Evolutionary conservation across 2,797 vertebrate genomes (phyloP), one percentile per base, ranked within the genome.

Genomic region (Syngnathus rostellatus): DNA sequence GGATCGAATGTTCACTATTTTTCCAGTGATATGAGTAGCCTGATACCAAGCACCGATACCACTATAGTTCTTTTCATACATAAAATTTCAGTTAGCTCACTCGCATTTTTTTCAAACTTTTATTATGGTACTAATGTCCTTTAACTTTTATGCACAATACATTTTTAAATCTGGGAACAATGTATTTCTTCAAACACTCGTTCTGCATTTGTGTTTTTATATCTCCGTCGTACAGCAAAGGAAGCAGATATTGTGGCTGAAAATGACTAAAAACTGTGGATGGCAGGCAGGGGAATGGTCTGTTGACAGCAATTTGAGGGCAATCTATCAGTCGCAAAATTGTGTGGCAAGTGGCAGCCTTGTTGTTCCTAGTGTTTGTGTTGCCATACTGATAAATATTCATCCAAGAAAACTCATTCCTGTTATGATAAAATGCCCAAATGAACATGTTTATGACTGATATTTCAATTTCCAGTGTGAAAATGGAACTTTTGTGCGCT

Each of bases 241-340:
- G 46, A 19, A 64, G 59, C 65, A 70, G 75, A 74, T 37, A 65
- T 69, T 48, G 64, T 53, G 68, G 63, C 63, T 70, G 63, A 68
- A 62, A 62, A 62, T 23, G 46, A 37, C 8, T 64, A 23, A 66
- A 72, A 68, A 14, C 12, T 39, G 48, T 65, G 54, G 62, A 73
- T 69, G 51, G 64, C 68, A 48, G 68, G 64, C 40, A 62, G 63
- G 68, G 66, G 69, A 83, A 85, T 76, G 65, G 68, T 77, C 80
- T 85, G 85, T 75, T 83, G 83, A 85, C 86, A 78, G 74, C 77
- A 88, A 87, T 87, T 76, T 82, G 79, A 85, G 79, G 83, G 77
- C 80, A 86, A 87, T 86, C 82, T 73, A 81, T 88, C 85, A 86
- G 68, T 68, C 72, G 61, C 66, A 38, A 83, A 81, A 87, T 84